Percentiles rank a stretch among this genome's conserved stretches.
phyloP scores from a whole-genome alignment of 2,888 invertebrate species.

The Drosophila multiciliata region DNA sequence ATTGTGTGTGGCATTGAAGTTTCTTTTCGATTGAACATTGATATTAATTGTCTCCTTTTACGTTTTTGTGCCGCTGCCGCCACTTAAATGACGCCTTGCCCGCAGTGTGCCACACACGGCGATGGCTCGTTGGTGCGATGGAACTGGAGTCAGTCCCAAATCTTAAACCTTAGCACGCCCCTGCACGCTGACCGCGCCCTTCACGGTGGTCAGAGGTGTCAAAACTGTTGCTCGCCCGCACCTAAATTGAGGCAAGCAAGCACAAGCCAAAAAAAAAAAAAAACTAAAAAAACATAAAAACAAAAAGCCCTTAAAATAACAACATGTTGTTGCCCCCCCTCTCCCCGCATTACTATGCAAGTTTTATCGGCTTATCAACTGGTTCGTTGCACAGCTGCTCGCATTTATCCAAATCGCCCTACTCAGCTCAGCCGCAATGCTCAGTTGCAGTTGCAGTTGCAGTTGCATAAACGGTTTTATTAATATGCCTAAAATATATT shows the following conservation, averaged over 20 bases:
- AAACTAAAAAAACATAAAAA: neutral
- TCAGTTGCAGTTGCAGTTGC: neutral
- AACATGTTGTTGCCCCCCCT: conserved; percentile 22
- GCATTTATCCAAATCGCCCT: conserved; percentile 33
- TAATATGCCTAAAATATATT: neutral
- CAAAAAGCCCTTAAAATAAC: conserved; percentile 40
- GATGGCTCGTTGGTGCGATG: neutral
- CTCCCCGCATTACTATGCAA: neutral
- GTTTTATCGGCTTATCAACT: conserved; percentile 43
- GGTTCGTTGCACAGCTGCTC: conserved; percentile 30
- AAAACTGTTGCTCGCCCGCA: conserved; percentile 45
- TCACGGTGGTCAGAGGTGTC: conserved; percentile 46
- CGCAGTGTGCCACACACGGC: conserved; percentile 50
- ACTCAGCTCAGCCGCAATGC: neutral
- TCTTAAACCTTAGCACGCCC: conserved; percentile 1
- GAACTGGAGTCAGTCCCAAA: conserved; percentile 8
- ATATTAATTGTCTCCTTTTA: conserved; percentile 74
- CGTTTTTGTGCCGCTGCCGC: conserved; percentile 17
- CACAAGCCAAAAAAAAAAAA: neutral
- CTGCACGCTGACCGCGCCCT: conserved; percentile 22
- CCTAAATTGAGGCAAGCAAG: conserved; percentile 17
- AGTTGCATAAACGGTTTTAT: neutral
- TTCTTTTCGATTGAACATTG: conserved; percentile 55
- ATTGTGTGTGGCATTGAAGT: conserved; percentile 44
- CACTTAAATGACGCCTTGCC: conserved; percentile 36